Evolutionary conservation across 2,888 invertebrate species (phyloP).

Genomic region (Strigamia crassipes): DNA sequence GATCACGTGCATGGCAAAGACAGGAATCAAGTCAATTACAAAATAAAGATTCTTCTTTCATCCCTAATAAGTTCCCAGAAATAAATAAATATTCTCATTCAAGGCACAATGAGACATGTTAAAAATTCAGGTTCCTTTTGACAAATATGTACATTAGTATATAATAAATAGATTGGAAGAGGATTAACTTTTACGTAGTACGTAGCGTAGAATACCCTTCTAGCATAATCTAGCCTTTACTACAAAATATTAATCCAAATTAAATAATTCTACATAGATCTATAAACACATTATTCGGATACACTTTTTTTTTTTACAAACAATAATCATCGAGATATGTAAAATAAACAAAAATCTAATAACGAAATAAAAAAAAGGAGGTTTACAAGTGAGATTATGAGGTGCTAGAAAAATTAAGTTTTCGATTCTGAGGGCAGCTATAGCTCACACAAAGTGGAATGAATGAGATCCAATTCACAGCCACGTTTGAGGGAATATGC

Average conservation of each 20-base stretch:
- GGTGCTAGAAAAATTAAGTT: not conserved
- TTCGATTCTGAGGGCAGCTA: not conserved
- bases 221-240: not conserved
- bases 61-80: constrained; percentile 39
- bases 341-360: not conserved
- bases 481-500: constrained; percentile 48
- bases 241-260: not conserved
- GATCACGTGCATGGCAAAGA: constrained; percentile 20
- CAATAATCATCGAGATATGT: not conserved
- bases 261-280: not conserved
- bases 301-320: not conserved
- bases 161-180: constrained; percentile 13
- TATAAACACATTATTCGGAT: not conserved
- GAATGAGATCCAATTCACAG: constrained; percentile 45
- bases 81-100: constrained; percentile 31
- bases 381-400: constrained; percentile 5
- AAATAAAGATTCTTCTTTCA: constrained; percentile 31
- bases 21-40: constrained; percentile 33
- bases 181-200: constrained; percentile 30
- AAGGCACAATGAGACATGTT: constrained; percentile 38
- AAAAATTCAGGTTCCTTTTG: constrained; percentile 28
- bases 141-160: constrained; percentile 34
- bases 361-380: not conserved
- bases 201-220: constrained; percentile 7
- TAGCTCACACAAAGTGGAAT: constrained; percentile 24